These are phyloP conservation scores for Pachycephala philippinensis DNA, from an alignment of 2,113 vertebrate species.

Conservation along the genomic window DNA sequence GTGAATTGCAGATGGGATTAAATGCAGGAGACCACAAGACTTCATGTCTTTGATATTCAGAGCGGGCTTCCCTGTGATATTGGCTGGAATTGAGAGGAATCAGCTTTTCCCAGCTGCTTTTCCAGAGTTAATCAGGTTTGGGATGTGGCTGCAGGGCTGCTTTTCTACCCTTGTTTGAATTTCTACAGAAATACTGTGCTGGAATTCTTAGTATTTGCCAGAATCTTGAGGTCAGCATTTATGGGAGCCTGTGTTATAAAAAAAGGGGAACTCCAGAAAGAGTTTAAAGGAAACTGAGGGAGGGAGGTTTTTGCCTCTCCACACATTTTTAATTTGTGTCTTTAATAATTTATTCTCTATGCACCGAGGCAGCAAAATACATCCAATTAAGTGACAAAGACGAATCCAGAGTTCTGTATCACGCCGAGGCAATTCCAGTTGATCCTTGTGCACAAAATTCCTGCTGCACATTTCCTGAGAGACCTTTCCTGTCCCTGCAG, in stretches of 20 bases:
- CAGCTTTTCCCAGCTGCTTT: not conserved
- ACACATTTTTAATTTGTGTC: not conserved
- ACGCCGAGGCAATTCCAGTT: not conserved
- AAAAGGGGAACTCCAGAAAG: not conserved
- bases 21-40: not conserved
- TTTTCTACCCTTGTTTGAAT: not conserved
- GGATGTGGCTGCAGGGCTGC: not conserved
- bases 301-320: not conserved
- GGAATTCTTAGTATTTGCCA: not conserved
- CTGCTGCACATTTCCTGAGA: not conserved
- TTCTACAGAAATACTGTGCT: not conserved
- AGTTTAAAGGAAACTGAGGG: not conserved
- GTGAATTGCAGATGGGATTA: not conserved
- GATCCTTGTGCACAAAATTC: not conserved
- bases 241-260: not conserved
- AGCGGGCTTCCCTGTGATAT: fast-evolving
- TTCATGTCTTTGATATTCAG: not conserved
- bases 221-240: not conserved
- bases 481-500: constrained; percentile 62
- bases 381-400: not conserved
- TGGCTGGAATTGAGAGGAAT: not conserved
- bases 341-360: not conserved
- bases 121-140: not conserved
- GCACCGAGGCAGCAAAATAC: not conserved
- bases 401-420: not conserved